Percentiles rank a stretch among this genome's conserved stretches.
Evolutionary conservation across 2,888 invertebrate genomes (phyloP).

Genomic region (Eutolmus rufibarbis): DNA sequence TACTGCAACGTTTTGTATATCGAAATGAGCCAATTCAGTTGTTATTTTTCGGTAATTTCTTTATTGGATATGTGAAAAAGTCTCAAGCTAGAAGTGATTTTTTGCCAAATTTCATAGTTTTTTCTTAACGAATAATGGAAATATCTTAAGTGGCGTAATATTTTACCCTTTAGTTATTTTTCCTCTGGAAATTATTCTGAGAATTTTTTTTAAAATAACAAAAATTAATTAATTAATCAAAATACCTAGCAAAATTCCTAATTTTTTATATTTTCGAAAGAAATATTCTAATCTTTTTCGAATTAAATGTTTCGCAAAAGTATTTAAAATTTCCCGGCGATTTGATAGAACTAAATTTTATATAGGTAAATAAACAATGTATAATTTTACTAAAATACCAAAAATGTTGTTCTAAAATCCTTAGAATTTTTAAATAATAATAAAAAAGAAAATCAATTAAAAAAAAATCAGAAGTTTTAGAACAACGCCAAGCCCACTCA

Average conservation of each 20-base stretch:
- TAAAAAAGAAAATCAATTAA: too few species aligned
- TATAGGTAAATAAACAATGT: too few species aligned
- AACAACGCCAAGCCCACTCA: neutral
- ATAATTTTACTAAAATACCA: too few species aligned
- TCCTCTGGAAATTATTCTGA: neutral
- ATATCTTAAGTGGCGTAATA: conserved; percentile 1
- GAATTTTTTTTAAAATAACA: neutral
- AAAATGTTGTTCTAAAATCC: neutral
- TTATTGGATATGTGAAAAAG: neutral
- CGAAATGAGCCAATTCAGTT: neutral
- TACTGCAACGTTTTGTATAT: conserved; percentile 7
- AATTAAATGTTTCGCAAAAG: too few species aligned
- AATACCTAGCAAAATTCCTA: too few species aligned
- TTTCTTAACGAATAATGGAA: neutral
- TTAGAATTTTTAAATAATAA: too few species aligned
- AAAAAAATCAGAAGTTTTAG: neutral
- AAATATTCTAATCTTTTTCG: too few species aligned
- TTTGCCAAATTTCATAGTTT: conserved; percentile 8
- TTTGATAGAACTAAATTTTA: too few species aligned
- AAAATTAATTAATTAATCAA: too few species aligned
- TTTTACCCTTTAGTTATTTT: neutral
- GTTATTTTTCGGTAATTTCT: neutral
- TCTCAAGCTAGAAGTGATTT: conserved; percentile 20
- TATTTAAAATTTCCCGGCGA: too few species aligned
- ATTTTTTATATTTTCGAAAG: too few species aligned